These are phyloP conservation scores for Sapajus apella DNA, from an alignment of 2,113 vertebrate species.

Conservation along the genomic window DNA sequence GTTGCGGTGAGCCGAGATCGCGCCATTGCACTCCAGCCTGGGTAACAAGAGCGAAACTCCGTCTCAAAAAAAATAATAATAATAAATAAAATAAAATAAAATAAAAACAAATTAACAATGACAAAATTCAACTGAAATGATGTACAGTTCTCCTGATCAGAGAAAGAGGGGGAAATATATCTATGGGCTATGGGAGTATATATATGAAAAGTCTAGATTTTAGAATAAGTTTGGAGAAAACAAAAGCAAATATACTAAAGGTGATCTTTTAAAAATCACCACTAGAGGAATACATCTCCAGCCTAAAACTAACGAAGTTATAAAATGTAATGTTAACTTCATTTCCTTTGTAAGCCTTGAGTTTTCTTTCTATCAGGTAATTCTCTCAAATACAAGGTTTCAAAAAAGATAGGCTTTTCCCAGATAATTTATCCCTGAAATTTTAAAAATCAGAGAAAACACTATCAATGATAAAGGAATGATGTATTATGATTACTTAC, in stretches of 20 bases:
- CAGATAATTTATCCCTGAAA: constrained; percentile 36
- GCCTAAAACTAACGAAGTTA: not conserved
- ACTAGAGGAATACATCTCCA: not conserved
- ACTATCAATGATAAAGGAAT: not conserved
- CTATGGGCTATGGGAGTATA: not conserved
- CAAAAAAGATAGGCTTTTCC: constrained; percentile 6
- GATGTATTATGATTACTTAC: not conserved
- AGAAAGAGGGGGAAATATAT: not conserved
- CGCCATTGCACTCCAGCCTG: too few relatives aligned
- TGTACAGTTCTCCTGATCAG: not conserved
- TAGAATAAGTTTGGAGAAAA: not conserved
- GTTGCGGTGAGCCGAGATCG: too few relatives aligned
- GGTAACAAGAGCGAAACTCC: too few relatives aligned
- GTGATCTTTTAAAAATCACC: not conserved
- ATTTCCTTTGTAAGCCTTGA: not conserved
- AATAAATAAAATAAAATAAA: too few relatives aligned
- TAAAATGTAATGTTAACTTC: constrained; percentile 1
- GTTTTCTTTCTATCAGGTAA: not conserved
- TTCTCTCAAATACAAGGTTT: not conserved
- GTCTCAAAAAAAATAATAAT: too few relatives aligned
- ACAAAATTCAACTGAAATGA: not conserved
- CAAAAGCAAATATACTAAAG: not conserved
- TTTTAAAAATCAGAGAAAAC: constrained; percentile 37
- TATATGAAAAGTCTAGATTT: not conserved
- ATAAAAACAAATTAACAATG: not conserved